Conservation (phyloP, 2,113 vertebrate species). For the Oenanthe oenanthe region DNA sequence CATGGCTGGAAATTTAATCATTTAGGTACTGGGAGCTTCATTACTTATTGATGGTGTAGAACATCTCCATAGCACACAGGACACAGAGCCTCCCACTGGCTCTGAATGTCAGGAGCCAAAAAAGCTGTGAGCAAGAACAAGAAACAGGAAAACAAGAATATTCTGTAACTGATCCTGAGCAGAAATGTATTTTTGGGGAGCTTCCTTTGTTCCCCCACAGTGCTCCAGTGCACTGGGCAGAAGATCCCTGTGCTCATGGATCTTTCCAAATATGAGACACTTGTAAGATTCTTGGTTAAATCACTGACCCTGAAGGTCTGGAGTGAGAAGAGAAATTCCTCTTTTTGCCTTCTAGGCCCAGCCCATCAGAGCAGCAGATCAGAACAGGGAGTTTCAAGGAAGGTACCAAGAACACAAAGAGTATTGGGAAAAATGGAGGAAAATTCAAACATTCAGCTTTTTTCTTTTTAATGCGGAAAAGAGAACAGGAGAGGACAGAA, state of each 20-base stretch:
- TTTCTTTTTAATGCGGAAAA: neutral
- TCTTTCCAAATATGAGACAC: neutral
- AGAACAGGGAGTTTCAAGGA: neutral
- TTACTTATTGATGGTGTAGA: neutral
- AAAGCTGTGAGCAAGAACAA: neutral
- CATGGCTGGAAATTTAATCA: neutral
- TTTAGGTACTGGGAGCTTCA: neutral
- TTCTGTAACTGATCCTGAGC: neutral
- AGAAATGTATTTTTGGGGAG: neutral
- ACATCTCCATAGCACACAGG: neutral
- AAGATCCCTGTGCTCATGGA: neutral
- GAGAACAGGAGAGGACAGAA: neutral
- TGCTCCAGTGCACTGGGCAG: no score
- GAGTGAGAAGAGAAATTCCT: neutral
- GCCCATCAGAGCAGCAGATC: neutral
- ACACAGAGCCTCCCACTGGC: neutral
- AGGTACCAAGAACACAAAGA: neutral
- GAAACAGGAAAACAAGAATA: neutral
- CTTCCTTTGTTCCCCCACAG: neutral
- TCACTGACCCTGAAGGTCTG: neutral
- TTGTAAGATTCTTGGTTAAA: fast-evolving
- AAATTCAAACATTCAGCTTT: neutral
- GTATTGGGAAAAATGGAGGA: neutral
- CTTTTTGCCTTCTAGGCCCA: neutral
- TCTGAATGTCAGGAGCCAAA: neutral